Evolutionary conservation across 1,140 invertebrate genomes (phyloP).

Genomic region (Scylla paramamosain): DNA sequence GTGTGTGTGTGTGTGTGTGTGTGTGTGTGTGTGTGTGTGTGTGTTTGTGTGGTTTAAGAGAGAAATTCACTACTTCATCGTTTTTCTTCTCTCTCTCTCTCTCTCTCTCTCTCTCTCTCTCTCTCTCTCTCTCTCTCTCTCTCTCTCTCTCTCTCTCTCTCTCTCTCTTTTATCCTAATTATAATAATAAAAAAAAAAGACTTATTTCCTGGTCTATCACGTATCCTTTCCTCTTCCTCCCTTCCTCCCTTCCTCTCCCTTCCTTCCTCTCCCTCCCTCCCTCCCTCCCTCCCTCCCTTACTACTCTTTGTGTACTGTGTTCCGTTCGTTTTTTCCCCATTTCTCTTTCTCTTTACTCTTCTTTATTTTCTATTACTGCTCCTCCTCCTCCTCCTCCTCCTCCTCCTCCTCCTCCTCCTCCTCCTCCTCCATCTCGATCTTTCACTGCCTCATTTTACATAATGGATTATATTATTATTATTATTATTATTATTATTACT

Average conservation of each 20-base stretch:
- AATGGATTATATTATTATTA: too few species aligned
- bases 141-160: too few species aligned
- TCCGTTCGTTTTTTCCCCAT: too few species aligned
- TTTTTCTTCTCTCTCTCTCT: slow-evolving; percentile 39
- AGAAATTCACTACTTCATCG: background rate
- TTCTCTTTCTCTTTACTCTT: too few species aligned
- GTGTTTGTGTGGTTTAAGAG: background rate
- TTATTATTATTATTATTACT: too few species aligned
- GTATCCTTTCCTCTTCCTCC: background rate
- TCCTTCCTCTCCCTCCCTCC: slow-evolving; percentile 8
- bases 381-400: too few species aligned
- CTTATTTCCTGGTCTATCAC: background rate
- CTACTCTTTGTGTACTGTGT: too few species aligned
- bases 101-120: slow-evolving; percentile 41
- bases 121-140: background rate
- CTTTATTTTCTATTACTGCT: too few species aligned
- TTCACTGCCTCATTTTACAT: too few species aligned
- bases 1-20: slow-evolving; percentile 46
- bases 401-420: too few species aligned
- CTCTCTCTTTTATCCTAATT: background rate
- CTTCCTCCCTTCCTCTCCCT: background rate
- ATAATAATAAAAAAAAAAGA: too few species aligned
- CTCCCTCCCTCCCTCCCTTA: background rate
- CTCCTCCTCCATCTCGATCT: too few species aligned
- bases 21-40: slow-evolving; percentile 42